Base-by-base conservation (phyloP, 2,888 invertebrate genomes). In the Drosophila pullipes region DNA sequence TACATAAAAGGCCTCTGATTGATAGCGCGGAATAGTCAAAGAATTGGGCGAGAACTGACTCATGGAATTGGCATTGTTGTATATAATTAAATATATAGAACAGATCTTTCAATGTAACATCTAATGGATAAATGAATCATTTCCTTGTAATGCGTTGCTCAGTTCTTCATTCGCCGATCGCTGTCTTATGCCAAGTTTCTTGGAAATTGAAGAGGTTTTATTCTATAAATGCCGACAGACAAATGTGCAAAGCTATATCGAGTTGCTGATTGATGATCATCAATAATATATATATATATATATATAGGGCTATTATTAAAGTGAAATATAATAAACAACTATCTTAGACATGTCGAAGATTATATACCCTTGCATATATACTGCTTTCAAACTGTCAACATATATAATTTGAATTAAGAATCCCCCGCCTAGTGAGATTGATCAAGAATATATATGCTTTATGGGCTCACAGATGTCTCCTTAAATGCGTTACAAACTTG, bases 1-100 rank as follows among this genome's bases (percentile, higher is more conserved):
- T 60, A 52, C 61, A 71, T 71, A 70, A 70, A 60, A 39, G 52
- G 57, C 57, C 39, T 55, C 47, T 70, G 71, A 70, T 70, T 70
- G 69, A 69, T 69, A 37, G 28, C 16, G 59, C 33, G 31, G 22
- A 28, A 52, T 25, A 30, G 49, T 25, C 18, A 52, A 31, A 18
- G 31, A 44, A 30, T 22, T 44, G 25, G 28, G n/a, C 41, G 25
- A 22, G 28, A 6, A 41, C 47, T 50, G 69, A 71, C 22, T 70
- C 71, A 71, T 60, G 60, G 16, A 18, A 25, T 47, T 16, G 25
- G 47, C 25, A 25, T 47, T 47, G 22, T 47, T 47, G 47, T 22
- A 16, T 25, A 47, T 25, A 47, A 16, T 11, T 31, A 25, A n/a
- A 28, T 22, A 28, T 31, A n/a, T 41, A 33, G 33, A 33, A 57